These are phyloP conservation scores for Hesperophylax magnus DNA, from an alignment of 1,140 invertebrate genomes.

Conservation along the genomic window DNA sequence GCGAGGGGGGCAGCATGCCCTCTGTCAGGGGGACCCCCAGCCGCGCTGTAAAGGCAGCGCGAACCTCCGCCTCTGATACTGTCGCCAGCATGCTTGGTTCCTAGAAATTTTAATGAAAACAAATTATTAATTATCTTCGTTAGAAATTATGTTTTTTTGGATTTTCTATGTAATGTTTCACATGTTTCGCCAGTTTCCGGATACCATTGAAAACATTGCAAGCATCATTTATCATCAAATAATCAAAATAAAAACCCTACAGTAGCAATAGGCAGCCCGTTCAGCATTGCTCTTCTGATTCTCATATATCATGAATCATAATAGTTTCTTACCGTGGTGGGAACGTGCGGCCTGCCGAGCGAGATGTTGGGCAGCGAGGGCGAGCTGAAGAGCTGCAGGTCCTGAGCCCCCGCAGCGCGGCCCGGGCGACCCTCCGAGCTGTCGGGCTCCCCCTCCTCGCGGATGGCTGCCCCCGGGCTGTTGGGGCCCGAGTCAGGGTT, in stretches of 20 bases:
- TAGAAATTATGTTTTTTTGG: too few relatives aligned
- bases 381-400: constrained; percentile 88
- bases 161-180: too few relatives aligned
- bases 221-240: too few relatives aligned
- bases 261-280: too few relatives aligned
- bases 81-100: constrained; percentile 72
- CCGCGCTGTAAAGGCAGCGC: constrained; percentile 80
- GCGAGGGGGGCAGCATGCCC: constrained; percentile 79
- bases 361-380: constrained; percentile 98
- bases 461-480: constrained; percentile 79
- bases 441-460: constrained; percentile 75
- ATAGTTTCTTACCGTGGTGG: constrained; percentile 60
- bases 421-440: not conserved
- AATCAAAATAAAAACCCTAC: too few relatives aligned
- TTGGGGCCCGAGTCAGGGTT: constrained; percentile 88
- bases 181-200: too few relatives aligned
- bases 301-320: not conserved
- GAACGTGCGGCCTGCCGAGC: constrained; percentile 84
- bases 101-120: constrained; percentile 49
- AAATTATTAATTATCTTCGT: too few relatives aligned
- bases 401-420: constrained; percentile 61
- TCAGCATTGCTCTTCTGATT: too few relatives aligned
- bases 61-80: constrained; percentile 84
- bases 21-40: constrained; percentile 81
- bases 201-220: too few relatives aligned